phyloP scores from a whole-genome alignment of 2,888 invertebrate species.

The Cordylochernes scorpioides region DNA sequence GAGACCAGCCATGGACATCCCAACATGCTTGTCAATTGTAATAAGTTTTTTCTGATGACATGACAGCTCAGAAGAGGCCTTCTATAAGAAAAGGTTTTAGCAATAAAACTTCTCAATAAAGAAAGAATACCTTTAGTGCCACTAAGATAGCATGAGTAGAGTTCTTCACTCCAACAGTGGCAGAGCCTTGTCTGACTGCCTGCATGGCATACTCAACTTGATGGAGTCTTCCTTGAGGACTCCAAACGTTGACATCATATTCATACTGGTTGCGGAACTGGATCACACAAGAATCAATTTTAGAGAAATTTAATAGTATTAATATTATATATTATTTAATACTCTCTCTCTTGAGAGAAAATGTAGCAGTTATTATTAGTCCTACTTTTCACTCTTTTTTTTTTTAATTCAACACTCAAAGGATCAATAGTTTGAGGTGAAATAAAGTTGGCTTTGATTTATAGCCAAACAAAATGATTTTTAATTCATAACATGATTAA shows the following conservation, averaged over 20 bases:
- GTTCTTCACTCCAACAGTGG: constrained; percentile 83
- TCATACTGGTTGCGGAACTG: constrained; percentile 97
- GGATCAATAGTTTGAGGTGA: no score
- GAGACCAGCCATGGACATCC: constrained; percentile 74
- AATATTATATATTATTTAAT: no score
- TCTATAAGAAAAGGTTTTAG: constrained; percentile 18
- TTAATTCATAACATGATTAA: no score
- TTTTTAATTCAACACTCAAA: no score
- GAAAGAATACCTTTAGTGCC: constrained; percentile 47
- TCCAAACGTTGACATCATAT: constrained; percentile 98
- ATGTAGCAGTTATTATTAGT: no score
- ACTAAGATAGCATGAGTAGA: constrained; percentile 65
- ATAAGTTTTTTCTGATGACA: constrained; percentile 94
- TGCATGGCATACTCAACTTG: constrained; percentile 98
- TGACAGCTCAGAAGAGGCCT: constrained; percentile 83
- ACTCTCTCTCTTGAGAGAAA: no score
- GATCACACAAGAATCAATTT: no score
- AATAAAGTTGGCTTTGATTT: no score
- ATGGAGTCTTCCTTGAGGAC: constrained; percentile 47
- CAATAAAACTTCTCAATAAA: no score
- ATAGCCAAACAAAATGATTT: no score
- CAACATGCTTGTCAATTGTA: constrained; percentile 81
- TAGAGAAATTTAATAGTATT: no score
- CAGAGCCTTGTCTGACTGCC: constrained; percentile 90
- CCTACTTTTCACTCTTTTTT: no score